Evolutionary conservation across 1,140 invertebrate species (phyloP), one percentile per base, ranked within the genome.

Genomic region (Metopolophium dirhodum): DNA sequence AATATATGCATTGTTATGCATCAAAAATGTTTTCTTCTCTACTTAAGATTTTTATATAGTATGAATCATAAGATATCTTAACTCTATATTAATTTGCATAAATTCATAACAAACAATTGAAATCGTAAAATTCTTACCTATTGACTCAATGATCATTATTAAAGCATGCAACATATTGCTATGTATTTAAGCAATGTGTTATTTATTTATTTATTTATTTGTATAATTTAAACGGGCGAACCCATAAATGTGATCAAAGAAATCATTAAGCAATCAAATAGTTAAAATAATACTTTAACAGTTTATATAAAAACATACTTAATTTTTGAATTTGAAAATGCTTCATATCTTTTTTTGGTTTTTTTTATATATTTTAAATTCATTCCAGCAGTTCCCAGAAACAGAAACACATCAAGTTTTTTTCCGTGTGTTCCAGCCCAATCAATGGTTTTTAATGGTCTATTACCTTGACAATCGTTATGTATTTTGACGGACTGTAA

Each of bases 311-410:
- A 51, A 22, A 91, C 61, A 45, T 77, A 91, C 90, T 77, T 91
- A 22, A 91, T 30, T 77, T 47, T 91, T 91, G 23, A n/a, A 35
- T 77, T 77, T 14, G n/a, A 47, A 51, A 20, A 22, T 30, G 18
- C 77, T 41, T 45, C 35, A 68, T 91, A 91, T 0, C 82, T 2
- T n/a, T 7, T n/a, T 2, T 47, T 77, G 18, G 18, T 9, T 47
- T 82, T 35, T 47, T 2, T 47, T 14, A 91, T 77, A 1, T 11
- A 26, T 7, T 22, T 20, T 2, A 91, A 77, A 82, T 77, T 14
- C 90, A 91, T 91, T 23, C 49, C n/a, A 37, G 47, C 0, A n/a
- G 54, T 91, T 77, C 90, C 90, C 30, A 91, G 7, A 77, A 77
- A 91, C 30, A 91, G 30, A 77, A 91, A 91, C 2, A 82, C 61